Base-by-base conservation (phyloP, 2,888 invertebrate species). In the Drosophila mimica region DNA sequence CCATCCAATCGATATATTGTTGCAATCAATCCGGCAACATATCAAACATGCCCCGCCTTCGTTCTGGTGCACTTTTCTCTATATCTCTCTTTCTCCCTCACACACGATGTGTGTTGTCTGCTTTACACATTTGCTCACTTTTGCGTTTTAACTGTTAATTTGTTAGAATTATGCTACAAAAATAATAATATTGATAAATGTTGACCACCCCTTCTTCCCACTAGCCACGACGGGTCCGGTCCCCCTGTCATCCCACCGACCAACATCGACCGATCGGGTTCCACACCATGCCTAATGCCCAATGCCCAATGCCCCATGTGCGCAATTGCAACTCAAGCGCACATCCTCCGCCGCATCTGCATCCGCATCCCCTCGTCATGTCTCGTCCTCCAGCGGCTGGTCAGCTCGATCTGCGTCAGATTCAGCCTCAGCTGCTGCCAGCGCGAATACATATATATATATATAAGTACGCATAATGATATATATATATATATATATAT, bases 91-190 rank as follows among this genome's bases (percentile, higher is more conserved):
- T 11, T 13, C 13, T 28, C 17, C 3, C 1, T 13, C 43, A 4
- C 9, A n/a, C 38, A n/a, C 30, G 54, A 36, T 38, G 31, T 17
- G 4, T 15, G 53, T 20, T 40, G 13, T 17, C 31, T 38, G 57
- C 17, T 51, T 51, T 51, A 11, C 30, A 30, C n/a, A 51, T 31
- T 56, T 36, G 34, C 46, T 53, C 30, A 28, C 15, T 15, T 9
- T 52, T 63, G 34, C 38, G 31, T 59, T 58, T 56, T 79, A 60
- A 70, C 70, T 69, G 68, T 74, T 64, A 63, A 67, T 9, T 75
- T 59, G 36, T 71, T 74, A 77, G 69, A 83, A 85, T 83, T 83
- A 83, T 80, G 85, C 83, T 83, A 85, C 69, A 70, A 83, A 85
- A 83, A 75, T 75, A 70, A 66, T 67, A 83, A 82, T 82, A 83